Evolutionary conservation across 2,888 invertebrate genomes (phyloP), one percentile per base, ranked within the genome.

Genomic region (Melinopterus prodromus): DNA sequence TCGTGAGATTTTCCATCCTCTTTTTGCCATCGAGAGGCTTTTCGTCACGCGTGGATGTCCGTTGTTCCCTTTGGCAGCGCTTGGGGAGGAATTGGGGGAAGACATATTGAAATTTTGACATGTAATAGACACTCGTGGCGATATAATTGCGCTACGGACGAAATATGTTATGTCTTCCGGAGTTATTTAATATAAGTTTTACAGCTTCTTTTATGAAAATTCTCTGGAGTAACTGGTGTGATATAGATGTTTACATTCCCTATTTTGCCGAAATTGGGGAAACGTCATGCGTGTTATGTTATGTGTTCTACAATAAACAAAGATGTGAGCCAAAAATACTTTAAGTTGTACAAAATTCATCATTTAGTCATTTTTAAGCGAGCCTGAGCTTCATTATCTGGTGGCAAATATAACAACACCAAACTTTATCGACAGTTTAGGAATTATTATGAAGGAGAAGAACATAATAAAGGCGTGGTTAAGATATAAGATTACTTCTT

Each of bases 61-160:
- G 53, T 9, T 1, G 53, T 26, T 26, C 26, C 26, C 26, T 53
- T 53, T 53, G 53, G 53, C 12, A 53, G 9, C 53, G 53, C 53
- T 12, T 53, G 53, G 53, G 53, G 12, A 53, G 53, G 7, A 53
- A 53, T 12, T 53, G 53, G 53, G 53, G 53, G 53, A 7, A 16
- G 71, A 71, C 9, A 71, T 16, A 71, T 71, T 71, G 71, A 71
- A 71, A 71, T 71, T 71, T 71, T 71, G 71, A 16, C 26, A 16
- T 71, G 14, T 71, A 53, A 53, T 53, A 53, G 53, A 53, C 9
- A 12, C 53, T 53, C 9, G 53, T 53, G 53, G 12, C 5, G 53
- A 53, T 53, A 53, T 12, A 53, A 53, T 9, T 53, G 53, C 2
- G 53, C 7, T 9, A 9, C 12, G 1, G 53, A 53, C 53, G 53